A percentile compares a stretch with the other conserved stretches of the same genome.
phyloP scores from a whole-genome alignment of 2,797 vertebrate genomes.

The Hoplostethus mediterraneus region DNA sequence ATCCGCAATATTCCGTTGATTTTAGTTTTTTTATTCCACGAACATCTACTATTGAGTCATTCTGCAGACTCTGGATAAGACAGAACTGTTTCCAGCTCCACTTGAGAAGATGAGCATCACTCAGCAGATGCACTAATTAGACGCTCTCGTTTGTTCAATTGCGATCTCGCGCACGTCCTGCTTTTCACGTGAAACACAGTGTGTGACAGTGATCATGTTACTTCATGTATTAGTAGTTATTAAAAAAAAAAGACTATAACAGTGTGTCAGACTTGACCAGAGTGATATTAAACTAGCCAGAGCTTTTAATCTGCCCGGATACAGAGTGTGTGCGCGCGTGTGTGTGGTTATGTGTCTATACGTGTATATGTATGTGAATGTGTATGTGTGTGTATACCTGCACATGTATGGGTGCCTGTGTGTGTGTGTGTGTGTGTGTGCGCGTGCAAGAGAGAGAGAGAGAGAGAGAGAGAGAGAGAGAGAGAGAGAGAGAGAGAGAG shows the following conservation, averaged over 20 bases:
- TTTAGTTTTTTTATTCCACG: constrained; percentile 9
- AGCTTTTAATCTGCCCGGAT: constrained; percentile 23
- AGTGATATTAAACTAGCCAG: constrained; percentile 42
- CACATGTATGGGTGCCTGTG: background rate
- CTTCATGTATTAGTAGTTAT: constrained; percentile 18
- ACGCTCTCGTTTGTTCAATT: no score
- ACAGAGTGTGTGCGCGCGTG: background rate
- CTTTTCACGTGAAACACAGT: no score
- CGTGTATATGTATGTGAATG: no score
- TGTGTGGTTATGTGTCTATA: background rate
- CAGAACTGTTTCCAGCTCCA: no score
- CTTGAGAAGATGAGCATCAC: no score
- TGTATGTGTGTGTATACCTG: background rate
- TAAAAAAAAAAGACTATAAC: constrained; percentile 44
- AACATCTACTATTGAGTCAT: constrained; percentile 9
- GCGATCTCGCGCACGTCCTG: no score
- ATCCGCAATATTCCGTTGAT: constrained; percentile 7
- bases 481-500: background rate
- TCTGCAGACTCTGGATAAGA: background rate
- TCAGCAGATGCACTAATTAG: no score
- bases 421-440: no score
- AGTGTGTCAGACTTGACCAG: constrained; percentile 40
- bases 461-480: background rate
- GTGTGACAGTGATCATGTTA: background rate
- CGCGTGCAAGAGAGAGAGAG: background rate